Conservation (phyloP, 2,888 invertebrate species). For the Andrena minutula region DNA sequence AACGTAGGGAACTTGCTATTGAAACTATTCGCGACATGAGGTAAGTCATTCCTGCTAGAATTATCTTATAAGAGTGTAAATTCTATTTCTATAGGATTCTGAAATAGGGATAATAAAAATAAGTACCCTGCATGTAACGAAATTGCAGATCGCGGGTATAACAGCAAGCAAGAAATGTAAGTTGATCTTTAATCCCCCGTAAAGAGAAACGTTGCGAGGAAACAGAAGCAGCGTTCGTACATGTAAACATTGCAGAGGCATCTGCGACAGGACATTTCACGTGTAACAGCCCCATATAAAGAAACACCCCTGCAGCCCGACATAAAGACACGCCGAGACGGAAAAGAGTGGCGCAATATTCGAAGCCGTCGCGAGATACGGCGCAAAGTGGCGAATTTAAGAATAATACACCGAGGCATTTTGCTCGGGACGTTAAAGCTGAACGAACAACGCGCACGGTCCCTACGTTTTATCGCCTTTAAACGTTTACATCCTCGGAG, state of each 20-base stretch:
- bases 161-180: not conserved
- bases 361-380: conserved; percentile 11
- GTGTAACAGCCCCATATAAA: conserved; percentile 15
- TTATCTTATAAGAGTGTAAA: too few relatives aligned
- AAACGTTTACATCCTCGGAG: conserved; percentile 25
- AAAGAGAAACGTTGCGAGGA: conserved; percentile 11
- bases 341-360: conserved; percentile 26
- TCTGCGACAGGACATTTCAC: conserved; percentile 23
- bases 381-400: conserved; percentile 39
- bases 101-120: not conserved
- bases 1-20: not conserved
- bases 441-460: conserved; percentile 42
- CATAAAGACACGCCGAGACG: conserved; percentile 24
- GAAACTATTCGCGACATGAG: not conserved
- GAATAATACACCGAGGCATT: conserved; percentile 37
- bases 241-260: conserved; percentile 6
- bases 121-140: not conserved
- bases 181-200: conserved; percentile 9
- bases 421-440: conserved; percentile 47
- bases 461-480: conserved; percentile 46
- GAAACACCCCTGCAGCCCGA: conserved; percentile 6
- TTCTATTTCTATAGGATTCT: not conserved
- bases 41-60: too few relatives aligned
- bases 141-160: not conserved
- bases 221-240: not conserved